Percentiles rank a stretch among this genome's conserved stretches.
phyloP scores from a whole-genome alignment of 1,140 invertebrate species.

The Camponotus vicinus region DNA sequence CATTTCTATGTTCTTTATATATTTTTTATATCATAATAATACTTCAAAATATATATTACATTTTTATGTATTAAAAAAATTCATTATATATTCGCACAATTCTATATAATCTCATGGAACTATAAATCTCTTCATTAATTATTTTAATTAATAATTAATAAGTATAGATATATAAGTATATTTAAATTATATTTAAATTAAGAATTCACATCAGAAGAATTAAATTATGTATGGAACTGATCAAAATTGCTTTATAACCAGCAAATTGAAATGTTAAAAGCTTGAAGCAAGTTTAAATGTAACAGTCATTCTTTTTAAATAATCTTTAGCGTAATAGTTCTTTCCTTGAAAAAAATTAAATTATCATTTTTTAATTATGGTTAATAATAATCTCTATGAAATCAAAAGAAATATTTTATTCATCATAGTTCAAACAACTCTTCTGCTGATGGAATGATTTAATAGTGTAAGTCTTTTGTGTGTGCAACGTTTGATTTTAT shows the following conservation, averaged over 20 bases:
- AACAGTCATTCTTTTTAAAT: not conserved
- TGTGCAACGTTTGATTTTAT: not conserved
- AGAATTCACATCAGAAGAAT: not conserved
- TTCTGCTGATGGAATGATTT: not conserved
- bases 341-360: too few relatives aligned
- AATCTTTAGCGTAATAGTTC: too few relatives aligned
- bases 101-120: not conserved
- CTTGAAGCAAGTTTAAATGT: not conserved
- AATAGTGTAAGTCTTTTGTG: not conserved
- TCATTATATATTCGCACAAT: not conserved
- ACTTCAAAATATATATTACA: not conserved
- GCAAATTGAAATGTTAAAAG: too few relatives aligned
- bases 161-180: not conserved
- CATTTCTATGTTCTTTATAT: not conserved
- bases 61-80: conserved; percentile 13
- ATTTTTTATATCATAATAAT: not conserved
- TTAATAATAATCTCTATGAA: not conserved
- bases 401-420: not conserved
- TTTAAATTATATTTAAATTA: not conserved
- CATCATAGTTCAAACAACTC: too few relatives aligned
- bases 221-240: not conserved
- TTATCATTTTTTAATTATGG: not conserved
- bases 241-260: not conserved
- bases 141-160: conserved; percentile 18
- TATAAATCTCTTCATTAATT: not conserved